A percentile compares a stretch with the other conserved stretches of the same genome.
These are phyloP conservation scores for Galendromus occidentalis DNA, from an alignment of 1,140 invertebrate species.

Conservation along the genomic window DNA sequence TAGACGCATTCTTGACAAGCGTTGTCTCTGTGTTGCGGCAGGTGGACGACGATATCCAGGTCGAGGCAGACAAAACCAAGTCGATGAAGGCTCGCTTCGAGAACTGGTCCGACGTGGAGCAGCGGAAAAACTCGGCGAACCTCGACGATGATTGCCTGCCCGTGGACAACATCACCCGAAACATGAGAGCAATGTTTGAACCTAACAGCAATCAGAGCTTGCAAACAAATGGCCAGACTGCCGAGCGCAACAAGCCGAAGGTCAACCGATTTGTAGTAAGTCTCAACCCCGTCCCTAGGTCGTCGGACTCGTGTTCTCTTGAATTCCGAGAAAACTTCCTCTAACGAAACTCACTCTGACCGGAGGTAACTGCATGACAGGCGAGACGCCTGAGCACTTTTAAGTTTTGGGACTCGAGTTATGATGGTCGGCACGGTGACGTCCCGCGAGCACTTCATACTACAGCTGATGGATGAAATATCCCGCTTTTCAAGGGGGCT, in stretches of 20 bases:
- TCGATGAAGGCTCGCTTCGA: conserved; percentile 74
- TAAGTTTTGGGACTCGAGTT: no score
- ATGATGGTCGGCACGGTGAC: no score
- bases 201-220: conserved; percentile 38
- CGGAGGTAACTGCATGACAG: no score
- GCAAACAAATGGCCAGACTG: conserved; percentile 27
- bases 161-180: conserved; percentile 50
- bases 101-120: conserved; percentile 46
- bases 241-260: conserved; percentile 40
- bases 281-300: conserved; percentile 23
- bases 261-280: conserved; percentile 70
- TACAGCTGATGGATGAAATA: no score
- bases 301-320: no score
- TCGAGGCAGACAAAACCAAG: conserved; percentile 50
- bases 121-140: conserved; percentile 29
- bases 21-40: conserved; percentile 28
- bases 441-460: no score
- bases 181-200: conserved; percentile 61
- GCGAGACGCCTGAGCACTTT: no score
- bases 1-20: not conserved
- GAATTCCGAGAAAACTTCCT: no score
- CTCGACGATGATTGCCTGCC: conserved; percentile 25
- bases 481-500: no score
- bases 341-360: no score
- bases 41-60: conserved; percentile 32